Evolutionary conservation across 2,113 vertebrate genomes (phyloP).

Genomic region (Rhodinocichla rosea): DNA sequence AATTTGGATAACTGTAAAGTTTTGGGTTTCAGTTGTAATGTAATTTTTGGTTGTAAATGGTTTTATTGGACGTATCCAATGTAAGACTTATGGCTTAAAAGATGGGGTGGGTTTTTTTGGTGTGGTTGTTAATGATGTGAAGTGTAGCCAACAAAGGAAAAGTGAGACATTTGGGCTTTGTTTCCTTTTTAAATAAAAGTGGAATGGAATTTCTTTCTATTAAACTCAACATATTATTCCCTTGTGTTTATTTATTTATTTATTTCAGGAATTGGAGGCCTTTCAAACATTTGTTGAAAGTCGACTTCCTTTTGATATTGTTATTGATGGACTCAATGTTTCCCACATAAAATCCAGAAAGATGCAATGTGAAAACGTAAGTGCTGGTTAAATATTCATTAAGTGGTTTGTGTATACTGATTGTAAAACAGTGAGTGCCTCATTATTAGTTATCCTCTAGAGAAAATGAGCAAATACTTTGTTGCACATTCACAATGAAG

Average conservation of each 20-base stretch:
- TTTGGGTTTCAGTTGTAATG: neutral
- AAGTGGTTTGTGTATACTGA: neutral
- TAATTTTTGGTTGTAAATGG: neutral
- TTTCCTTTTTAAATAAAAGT: neutral
- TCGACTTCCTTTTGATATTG: slow-evolving; percentile 84
- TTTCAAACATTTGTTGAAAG: slow-evolving; percentile 86
- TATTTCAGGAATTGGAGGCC: slow-evolving; percentile 83
- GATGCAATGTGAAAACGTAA: slow-evolving; percentile 82
- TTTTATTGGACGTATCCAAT: neutral
- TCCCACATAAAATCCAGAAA: slow-evolving; percentile 70
- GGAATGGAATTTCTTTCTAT: neutral
- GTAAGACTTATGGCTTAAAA: neutral
- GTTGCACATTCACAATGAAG: neutral
- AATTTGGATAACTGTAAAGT: neutral
- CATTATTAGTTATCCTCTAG: slow-evolving; percentile 32
- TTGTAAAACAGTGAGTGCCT: neutral
- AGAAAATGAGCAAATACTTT: neutral
- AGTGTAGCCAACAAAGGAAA: neutral
- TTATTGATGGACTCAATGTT: slow-evolving; percentile 92
- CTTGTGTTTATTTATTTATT: neutral
- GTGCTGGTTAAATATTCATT: slow-evolving; percentile 64
- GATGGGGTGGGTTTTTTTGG: neutral
- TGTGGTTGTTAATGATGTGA: neutral
- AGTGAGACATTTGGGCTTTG: neutral
- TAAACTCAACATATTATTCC: neutral